Evolutionary conservation across 2,797 vertebrate species (phyloP).

Genomic region (Chaunax sp.): DNA sequence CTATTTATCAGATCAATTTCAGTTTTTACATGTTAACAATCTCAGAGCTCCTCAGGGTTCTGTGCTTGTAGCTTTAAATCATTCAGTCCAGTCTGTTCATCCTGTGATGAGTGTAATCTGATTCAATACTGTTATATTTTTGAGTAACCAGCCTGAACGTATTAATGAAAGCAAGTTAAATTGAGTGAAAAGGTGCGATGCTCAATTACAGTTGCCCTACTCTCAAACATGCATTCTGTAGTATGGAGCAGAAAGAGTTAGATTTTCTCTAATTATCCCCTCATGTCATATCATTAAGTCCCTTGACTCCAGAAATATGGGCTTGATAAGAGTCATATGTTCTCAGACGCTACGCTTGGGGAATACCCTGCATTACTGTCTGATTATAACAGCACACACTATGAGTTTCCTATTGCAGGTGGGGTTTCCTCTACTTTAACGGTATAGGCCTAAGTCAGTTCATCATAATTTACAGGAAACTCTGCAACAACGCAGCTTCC

Average conservation of each 20-base stretch:
- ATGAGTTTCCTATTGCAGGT: neutral
- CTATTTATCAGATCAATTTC: no score
- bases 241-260: neutral
- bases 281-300: neutral
- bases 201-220: neutral
- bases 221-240: neutral
- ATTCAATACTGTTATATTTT: neutral
- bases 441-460: no score
- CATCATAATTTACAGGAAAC: conserved; percentile 14
- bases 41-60: no score
- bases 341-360: conserved; percentile 3
- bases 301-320: neutral
- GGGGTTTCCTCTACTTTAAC: neutral
- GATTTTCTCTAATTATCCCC: neutral
- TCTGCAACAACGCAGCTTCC: conserved; percentile 10
- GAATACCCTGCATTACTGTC: neutral
- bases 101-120: neutral
- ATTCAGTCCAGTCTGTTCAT: neutral
- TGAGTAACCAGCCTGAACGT: neutral
- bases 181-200: neutral
- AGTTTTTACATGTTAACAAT: no score
- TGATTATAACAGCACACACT: neutral
- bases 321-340: neutral
- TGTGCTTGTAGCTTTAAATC: no score
- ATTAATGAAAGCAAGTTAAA: neutral